Percentiles rank a stretch among this genome's conserved stretches.
Evolutionary conservation across 1,140 invertebrate species (phyloP).

Genomic region (Melipona quadrifasciata): DNA sequence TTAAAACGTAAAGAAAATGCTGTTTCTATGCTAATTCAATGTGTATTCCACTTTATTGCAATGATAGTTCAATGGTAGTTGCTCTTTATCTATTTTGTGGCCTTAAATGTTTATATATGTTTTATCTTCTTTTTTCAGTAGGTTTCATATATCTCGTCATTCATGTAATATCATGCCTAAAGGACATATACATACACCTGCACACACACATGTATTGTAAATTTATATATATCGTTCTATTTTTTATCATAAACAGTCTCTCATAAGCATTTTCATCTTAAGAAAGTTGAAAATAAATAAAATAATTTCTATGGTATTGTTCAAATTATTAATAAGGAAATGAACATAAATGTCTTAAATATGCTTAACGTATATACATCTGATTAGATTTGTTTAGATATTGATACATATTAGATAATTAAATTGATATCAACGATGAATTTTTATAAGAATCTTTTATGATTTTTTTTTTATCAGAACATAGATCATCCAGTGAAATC

Average conservation of each 20-base stretch:
- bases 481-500: slow-evolving; percentile 48
- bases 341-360: neutral
- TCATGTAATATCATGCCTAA: neutral
- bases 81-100: slow-evolving; percentile 38
- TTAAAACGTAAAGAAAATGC: neutral
- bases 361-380: neutral
- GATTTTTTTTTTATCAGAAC: slow-evolving; percentile 38
- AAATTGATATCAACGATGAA: slow-evolving; percentile 20
- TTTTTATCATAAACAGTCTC: neutral
- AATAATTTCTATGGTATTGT: neutral
- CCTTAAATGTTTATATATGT: slow-evolving; percentile 21
- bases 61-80: slow-evolving; percentile 22
- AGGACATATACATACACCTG: neutral
- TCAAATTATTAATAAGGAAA: neutral
- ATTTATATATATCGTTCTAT: neutral
- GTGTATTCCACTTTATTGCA: slow-evolving; percentile 4
- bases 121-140: slow-evolving; percentile 1
- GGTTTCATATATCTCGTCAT: neutral
- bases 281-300: neutral
- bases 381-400: neutral
- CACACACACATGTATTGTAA: neutral
- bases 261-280: neutral
- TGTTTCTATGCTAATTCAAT: slow-evolving; percentile 41
- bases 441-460: slow-evolving; percentile 12
- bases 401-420: neutral